Base-by-base conservation (phyloP, 37 sponge, comb jelly and placozoan genomes). In the Theonella swinhoei region DNA sequence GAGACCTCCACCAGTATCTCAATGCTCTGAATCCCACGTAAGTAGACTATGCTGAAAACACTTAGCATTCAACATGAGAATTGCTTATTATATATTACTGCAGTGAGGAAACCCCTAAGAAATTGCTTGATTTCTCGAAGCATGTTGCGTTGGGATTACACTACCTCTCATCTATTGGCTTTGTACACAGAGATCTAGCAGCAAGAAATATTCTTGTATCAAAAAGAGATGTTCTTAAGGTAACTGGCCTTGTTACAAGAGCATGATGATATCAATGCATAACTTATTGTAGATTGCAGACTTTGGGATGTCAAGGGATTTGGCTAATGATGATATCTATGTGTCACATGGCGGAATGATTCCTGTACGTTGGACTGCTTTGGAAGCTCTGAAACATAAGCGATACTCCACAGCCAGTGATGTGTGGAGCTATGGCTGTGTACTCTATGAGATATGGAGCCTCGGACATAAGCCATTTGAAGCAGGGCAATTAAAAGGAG, bases 1-100 rank as follows among this genome's bases (percentile, higher is more conserved):
- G 88, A 77, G 89, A 88, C 65, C 77, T 88, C 1, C 72, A 75
- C 20, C 62, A 61, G 26, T 70, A 83, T 63, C 80, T 88, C 14
- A 76, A 61, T 38, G 23, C 62, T 11, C 42, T 62, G n/a, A n/a
- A n/a, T n/a, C n/a, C n/a, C n/a, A n/a, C n/a, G n/a, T n/a, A n/a
- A n/a, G n/a, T n/a, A n/a, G n/a, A n/a, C n/a, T n/a, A n/a, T n/a
- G n/a, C n/a, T n/a, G n/a, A n/a, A n/a, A n/a, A n/a, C n/a, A n/a
- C n/a, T n/a, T n/a, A n/a, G n/a, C n/a, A n/a, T n/a, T n/a, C n/a
- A n/a, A n/a, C n/a, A n/a, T n/a, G n/a, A n/a, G n/a, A n/a, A n/a
- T n/a, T n/a, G n/a, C n/a, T n/a, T n/a, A n/a, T n/a, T n/a, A n/a
- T n/a, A n/a, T n/a, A n/a, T n/a, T n/a, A n/a, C n/a, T n/a, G n/a